Evolutionary conservation across 2,113 vertebrate genomes (phyloP), one percentile per base, ranked within the genome.

Genomic region (Nesoenas mayeri): DNA sequence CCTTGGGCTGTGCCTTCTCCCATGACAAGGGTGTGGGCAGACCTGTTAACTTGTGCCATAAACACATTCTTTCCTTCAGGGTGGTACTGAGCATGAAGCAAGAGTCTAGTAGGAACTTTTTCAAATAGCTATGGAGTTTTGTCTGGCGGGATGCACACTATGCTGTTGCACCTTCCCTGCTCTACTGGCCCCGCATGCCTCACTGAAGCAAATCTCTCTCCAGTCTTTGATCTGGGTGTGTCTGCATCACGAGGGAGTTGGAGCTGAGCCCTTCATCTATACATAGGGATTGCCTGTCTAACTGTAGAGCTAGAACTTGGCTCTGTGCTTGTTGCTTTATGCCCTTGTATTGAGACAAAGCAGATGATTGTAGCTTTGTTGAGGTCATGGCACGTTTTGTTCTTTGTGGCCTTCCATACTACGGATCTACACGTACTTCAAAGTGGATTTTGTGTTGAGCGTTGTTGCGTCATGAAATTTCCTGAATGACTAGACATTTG

Each of bases 51-150:
- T 81, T 92, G 65, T 94, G 83, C 95, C 79, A 96, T 95, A 97
- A 97, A 96, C 95, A 94, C 95, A 96, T 94, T 96, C 95, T 79
- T 89, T 90, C 81, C 77, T 95, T 92, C 86, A 81, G 96, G 90
- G 88, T 93, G 95, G 92, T 92, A 95, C 95, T 91, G 69, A 57
- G 77, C 44, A 86, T 97, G 95, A 97, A 85, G 90, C 86, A 97
- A 95, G 93, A 95, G n/a, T 67, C 95, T 95, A 96, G 96, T 95
- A 74, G 92, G 88, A 96, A 97, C 91, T 90, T 96, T 90, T 97
- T 91, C 92, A 95, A 96, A 95, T 90, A 88, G 69, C 67, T 81
- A 12, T 50, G 69, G 92, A 81, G 88, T 89, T 94, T 75, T 94
- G 72, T 87, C 70, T 54, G 80, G 44, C 22, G 4, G 61, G 90